Evolutionary conservation across 2,113 vertebrate species (phyloP).

Genomic region (Agapornis roseicollis): DNA sequence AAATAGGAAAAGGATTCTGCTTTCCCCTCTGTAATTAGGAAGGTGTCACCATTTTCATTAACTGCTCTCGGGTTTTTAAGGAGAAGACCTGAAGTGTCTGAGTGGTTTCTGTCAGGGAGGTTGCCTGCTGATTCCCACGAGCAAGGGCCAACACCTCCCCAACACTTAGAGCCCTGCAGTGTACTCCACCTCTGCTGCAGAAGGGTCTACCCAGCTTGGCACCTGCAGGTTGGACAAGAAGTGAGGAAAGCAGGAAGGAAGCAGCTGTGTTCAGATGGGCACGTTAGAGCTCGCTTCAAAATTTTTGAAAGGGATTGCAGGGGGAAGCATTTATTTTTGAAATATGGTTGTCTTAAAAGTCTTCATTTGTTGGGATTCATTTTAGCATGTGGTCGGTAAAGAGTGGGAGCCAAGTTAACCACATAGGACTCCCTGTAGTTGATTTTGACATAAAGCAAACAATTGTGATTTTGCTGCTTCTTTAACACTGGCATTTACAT

Average conservation of each 20-base stretch:
- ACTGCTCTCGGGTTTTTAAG: background rate
- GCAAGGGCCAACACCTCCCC: background rate
- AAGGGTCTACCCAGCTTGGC: background rate
- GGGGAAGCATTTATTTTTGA: background rate
- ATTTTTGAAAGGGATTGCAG: background rate
- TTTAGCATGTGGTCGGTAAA: background rate
- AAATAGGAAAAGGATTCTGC: background rate
- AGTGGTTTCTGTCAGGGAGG: background rate
- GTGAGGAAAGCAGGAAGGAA: background rate
- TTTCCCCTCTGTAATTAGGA: background rate
- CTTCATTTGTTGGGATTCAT: background rate
- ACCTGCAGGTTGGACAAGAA: background rate
- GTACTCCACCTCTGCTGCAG: background rate
- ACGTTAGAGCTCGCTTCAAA: background rate
- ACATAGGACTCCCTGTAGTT: background rate
- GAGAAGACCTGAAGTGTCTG: background rate
- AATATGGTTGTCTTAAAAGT: background rate
- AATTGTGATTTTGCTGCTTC: background rate
- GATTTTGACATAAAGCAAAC: background rate
- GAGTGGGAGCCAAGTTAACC: background rate
- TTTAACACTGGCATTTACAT: background rate
- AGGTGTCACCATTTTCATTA: background rate
- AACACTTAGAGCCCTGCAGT: background rate
- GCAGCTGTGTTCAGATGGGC: too few relatives aligned
- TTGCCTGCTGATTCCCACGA: accelerated